Percentiles rank a stretch among this genome's conserved stretches.
Evolutionary conservation across 2,113 vertebrate species (phyloP).

Genomic region (Rhynchomys soricoides): DNA sequence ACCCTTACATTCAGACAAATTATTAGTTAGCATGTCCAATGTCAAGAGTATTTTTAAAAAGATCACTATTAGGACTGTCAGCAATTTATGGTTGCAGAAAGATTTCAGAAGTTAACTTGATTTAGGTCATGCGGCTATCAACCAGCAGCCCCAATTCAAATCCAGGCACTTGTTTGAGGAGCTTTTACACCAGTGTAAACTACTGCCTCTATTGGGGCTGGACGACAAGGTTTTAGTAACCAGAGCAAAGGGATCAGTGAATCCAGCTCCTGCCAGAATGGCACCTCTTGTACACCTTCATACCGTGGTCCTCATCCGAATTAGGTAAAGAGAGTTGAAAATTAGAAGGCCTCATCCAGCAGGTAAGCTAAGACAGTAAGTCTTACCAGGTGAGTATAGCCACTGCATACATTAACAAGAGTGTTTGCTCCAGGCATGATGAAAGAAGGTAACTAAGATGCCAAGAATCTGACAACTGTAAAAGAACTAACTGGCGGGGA

Average conservation of each 20-base stretch:
- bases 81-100: neutral
- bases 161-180: neutral
- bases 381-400: neutral
- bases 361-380: neutral
- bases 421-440: neutral
- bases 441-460: neutral
- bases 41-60: neutral
- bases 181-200: neutral
- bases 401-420: neutral
- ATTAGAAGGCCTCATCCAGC: neutral
- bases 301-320: neutral
- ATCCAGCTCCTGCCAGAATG: neutral
- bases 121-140: neutral
- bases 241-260: neutral
- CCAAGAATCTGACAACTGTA: neutral
- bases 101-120: neutral
- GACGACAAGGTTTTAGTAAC: neutral
- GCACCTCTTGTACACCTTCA: neutral
- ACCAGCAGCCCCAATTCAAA: neutral
- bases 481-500: neutral
- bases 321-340: neutral
- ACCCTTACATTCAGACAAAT: neutral
- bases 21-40: neutral
- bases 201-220: neutral
- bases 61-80: neutral